Conservation (phyloP, 2,113 vertebrate genomes). For the Sorex araneus region DNA sequence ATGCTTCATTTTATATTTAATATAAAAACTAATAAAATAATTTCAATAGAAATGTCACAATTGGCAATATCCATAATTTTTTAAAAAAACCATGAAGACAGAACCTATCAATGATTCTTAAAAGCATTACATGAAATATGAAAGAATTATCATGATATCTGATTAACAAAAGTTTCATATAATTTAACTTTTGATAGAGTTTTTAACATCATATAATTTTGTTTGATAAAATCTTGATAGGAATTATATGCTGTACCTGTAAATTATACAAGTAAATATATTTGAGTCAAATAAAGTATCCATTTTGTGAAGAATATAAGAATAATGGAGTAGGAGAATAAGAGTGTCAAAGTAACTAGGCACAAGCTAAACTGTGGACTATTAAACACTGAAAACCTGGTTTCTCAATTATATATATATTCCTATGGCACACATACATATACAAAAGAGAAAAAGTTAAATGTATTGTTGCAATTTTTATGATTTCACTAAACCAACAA, state of each 20-base stretch:
- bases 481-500: neutral
- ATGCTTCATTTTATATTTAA: slow-evolving; percentile 41
- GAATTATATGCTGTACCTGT: neutral
- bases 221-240: neutral
- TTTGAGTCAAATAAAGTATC: neutral
- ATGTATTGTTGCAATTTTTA: neutral
- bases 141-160: neutral
- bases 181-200: neutral
- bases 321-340: neutral
- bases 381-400: neutral
- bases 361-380: neutral
- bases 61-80: neutral
- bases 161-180: neutral
- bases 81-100: neutral
- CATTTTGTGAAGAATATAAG: neutral
- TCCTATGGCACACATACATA: neutral
- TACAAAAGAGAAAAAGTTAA: neutral
- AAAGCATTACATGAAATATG: neutral
- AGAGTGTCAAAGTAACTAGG: neutral
- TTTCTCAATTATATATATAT: neutral
- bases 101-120: slow-evolving; percentile 6
- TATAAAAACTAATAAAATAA: neutral
- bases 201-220: neutral
- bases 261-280: neutral
- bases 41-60: neutral